Evolutionary conservation across 2,797 vertebrate genomes (phyloP).

Genomic region (Cirrhinus molitorella): DNA sequence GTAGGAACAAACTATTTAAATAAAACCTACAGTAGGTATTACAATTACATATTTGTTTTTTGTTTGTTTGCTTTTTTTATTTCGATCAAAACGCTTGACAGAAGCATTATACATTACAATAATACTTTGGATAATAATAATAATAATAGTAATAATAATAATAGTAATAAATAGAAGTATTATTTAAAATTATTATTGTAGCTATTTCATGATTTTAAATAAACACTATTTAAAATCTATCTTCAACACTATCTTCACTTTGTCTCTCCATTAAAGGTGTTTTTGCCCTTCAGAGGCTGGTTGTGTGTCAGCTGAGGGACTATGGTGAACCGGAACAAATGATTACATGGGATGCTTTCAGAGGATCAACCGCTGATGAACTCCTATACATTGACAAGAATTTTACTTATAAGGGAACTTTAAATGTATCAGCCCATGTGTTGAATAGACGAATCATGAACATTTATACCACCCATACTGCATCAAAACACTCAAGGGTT

Average conservation of each 20-base stretch:
- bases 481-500: not conserved
- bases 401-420: not conserved
- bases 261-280: not conserved
- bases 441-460: not conserved
- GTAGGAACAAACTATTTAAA: too few species aligned
- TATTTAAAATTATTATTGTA: too few species aligned
- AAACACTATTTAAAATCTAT: too few species aligned
- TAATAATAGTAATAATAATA: too few species aligned
- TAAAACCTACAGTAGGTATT: too few species aligned
- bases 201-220: too few species aligned
- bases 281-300: not conserved
- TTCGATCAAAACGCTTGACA: too few species aligned
- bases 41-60: too few species aligned
- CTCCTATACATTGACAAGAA: not conserved
- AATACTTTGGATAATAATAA: too few species aligned
- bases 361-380: not conserved
- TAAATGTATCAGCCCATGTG: not conserved
- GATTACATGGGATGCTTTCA: not conserved
- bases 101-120: too few species aligned
- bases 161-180: too few species aligned
- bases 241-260: not conserved
- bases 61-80: too few species aligned
- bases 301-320: not conserved
- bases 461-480: not conserved
- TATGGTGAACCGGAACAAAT: not conserved